Base-by-base conservation (phyloP, 2,113 vertebrate genomes). In the Origma solitaria region DNA sequence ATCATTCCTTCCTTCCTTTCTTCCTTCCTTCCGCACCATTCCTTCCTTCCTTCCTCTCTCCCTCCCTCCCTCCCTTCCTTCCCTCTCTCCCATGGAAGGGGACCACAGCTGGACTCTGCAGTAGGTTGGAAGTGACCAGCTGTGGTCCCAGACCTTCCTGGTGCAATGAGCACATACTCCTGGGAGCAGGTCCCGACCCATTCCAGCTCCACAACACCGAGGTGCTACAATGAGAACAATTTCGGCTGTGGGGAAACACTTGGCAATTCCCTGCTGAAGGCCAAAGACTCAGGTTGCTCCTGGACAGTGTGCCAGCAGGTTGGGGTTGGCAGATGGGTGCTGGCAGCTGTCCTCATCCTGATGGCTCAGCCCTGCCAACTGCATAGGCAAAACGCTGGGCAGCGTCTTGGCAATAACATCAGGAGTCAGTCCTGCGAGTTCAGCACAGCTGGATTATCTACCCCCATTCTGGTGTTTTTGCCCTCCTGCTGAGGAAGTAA, bases 1-100 rank as follows among this genome's bases (percentile, higher is more conserved):
- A n/a, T n/a, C n/a, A n/a, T 33, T 28, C 33, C 31, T 19, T 9
- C 18, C 9, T 76, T 5, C 44, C 35, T 6, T 3, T 7, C 7
- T 1, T 40, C 5, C 4, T 16, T 13, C 21, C 21, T 15, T 27
- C 50, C 35, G n/a, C n/a, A n/a, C n/a, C n/a, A n/a, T 30, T 11
- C 6, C 6, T 16, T 11, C 2, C 11, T 3, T 16, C 2, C 7
- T 7, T 2, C 12, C 13, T 47, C 7, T 6, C 19, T 5, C 14
- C 10, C 1, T 30, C 3, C 42, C n/a, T n/a, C n/a, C 4, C 17
- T 23, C 10, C 40, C 40, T 40, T 42, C 42, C 8, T 7, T 2
- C 12, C 13, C 7, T 6, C 18, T 2, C 42, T 12, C 30, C 6
- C 27, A 16, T 23, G 38, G 53, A 21, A 22, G 23, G 40, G 13